These are phyloP conservation scores for Siderastrea siderea DNA, from an alignment of 92 coral and sea anemone species.

Conservation along the genomic window DNA sequence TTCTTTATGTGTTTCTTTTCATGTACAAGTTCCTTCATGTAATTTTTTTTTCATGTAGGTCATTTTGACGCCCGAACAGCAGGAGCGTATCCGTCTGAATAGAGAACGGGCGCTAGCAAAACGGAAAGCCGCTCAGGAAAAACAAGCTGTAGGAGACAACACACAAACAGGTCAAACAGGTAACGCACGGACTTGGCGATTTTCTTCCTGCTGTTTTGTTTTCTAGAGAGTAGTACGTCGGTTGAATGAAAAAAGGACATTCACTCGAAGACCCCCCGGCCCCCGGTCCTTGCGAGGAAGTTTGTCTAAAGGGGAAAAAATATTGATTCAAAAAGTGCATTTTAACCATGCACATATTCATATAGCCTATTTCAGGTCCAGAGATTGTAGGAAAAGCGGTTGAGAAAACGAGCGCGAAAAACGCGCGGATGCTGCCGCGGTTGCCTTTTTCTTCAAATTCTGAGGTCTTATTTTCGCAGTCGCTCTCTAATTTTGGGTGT, in stretches of 20 bases:
- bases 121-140: slow-evolving; percentile 61
- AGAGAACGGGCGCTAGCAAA: slow-evolving; percentile 87
- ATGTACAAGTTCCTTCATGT: background rate
- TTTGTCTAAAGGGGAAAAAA: too few species aligned
- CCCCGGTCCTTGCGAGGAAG: too few species aligned
- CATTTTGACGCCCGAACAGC: slow-evolving; percentile 89
- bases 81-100: slow-evolving; percentile 89
- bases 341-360: too few species aligned
- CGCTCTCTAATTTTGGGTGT: too few species aligned
- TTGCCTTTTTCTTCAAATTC: too few species aligned
- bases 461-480: too few species aligned
- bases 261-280: too few species aligned
- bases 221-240: too few species aligned
- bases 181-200: background rate
- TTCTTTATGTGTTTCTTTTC: background rate
- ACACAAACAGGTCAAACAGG: slow-evolving; percentile 20
- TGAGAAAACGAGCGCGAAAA: background rate
- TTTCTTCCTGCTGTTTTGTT: background rate
- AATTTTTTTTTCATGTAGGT: slow-evolving; percentile 38
- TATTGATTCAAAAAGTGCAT: too few species aligned
- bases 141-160: background rate
- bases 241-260: too few species aligned
- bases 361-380: background rate
- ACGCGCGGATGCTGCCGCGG: background rate
- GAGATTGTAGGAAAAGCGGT: background rate